Evolutionary conservation across 1,140 invertebrate genomes (phyloP).

Genomic region (Aphis gossypii): DNA sequence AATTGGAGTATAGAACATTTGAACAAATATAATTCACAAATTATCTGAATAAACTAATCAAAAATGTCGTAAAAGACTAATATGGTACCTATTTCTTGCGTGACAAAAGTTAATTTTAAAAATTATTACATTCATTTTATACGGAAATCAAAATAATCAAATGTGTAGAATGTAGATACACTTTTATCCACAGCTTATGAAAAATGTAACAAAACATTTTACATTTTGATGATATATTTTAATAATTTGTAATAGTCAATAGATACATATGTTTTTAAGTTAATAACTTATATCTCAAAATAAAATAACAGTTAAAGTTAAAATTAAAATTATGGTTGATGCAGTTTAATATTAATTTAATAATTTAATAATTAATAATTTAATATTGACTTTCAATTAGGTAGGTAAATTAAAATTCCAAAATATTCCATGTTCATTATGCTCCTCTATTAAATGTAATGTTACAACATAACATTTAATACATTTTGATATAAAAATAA

Average conservation of each 20-base stretch:
- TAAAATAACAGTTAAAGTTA: not conserved
- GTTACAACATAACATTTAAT: no score
- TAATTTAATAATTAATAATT: not conserved
- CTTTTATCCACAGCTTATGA: no score
- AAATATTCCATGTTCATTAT: not conserved
- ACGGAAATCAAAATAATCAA: constrained; percentile 20
- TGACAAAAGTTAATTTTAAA: constrained; percentile 8
- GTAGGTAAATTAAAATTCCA: not conserved
- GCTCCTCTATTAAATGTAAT: not conserved
- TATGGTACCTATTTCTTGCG: not conserved
- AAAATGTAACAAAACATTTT: not conserved
- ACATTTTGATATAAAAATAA: not conserved
- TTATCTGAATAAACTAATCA: constrained; percentile 7
- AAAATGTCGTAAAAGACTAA: not conserved
- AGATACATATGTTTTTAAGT: not conserved
- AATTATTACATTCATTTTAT: not conserved
- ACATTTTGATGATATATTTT: not conserved
- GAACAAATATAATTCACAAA: not conserved
- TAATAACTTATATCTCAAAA: not conserved
- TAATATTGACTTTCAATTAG: not conserved
- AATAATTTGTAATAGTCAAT: not conserved
- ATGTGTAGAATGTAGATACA: not conserved
- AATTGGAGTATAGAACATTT: not conserved
- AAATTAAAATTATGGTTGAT: not conserved
- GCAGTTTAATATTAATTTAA: not conserved